Evolutionary conservation across 2,797 vertebrate species (phyloP).

Genomic region (Arvicola amphibius): DNA sequence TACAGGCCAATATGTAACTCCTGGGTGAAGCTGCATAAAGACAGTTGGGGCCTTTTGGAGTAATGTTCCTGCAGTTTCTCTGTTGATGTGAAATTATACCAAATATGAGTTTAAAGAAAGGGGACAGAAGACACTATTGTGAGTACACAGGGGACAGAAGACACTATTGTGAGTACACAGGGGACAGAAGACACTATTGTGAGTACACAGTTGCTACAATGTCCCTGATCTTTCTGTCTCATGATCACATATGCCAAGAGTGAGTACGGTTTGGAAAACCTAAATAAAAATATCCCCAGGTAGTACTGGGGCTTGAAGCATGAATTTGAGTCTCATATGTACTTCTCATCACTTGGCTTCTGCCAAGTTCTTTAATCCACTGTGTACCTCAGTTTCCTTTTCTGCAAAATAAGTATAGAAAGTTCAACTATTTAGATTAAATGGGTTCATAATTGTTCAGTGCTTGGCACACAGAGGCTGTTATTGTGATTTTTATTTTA

Average conservation of each 20-base stretch:
- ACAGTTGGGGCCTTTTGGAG: neutral
- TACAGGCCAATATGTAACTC: neutral
- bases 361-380: neutral
- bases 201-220: neutral
- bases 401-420: neutral
- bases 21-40: neutral
- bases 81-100: neutral
- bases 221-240: neutral
- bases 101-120: neutral
- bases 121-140: neutral
- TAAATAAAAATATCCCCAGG: neutral
- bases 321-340: neutral
- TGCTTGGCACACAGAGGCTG: neutral
- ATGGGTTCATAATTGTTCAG: neutral
- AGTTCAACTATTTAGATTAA: neutral
- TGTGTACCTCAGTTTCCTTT: neutral
- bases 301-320: neutral
- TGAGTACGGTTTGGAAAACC: neutral
- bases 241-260: neutral
- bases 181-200: neutral
- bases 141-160: neutral
- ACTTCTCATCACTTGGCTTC: neutral
- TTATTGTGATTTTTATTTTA: neutral
- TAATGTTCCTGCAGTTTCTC: constrained; percentile 12
- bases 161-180: neutral